phyloP scores from a whole-genome alignment of 2,113 vertebrate species.

The Ia io region DNA sequence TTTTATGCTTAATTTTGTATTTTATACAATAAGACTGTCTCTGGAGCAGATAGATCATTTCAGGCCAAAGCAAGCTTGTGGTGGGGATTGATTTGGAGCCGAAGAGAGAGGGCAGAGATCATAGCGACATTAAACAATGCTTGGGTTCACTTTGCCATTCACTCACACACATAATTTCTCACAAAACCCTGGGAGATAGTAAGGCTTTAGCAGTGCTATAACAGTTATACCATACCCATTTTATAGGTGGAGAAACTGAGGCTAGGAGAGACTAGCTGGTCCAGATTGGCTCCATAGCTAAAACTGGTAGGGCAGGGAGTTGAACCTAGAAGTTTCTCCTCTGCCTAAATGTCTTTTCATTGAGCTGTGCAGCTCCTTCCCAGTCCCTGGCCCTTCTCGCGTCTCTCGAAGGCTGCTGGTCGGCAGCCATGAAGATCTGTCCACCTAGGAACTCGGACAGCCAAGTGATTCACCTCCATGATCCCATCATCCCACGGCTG shows the following conservation, averaged over 20 bases:
- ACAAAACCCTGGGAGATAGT: neutral
- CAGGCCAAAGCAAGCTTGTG: neutral
- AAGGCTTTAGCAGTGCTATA: accelerated
- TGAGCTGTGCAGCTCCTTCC: neutral
- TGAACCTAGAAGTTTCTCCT: neutral
- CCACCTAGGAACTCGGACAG: neutral
- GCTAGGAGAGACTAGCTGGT: neutral
- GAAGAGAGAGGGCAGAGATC: neutral
- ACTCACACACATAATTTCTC: neutral
- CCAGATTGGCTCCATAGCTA: neutral
- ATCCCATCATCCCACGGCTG: neutral
- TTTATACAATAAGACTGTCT: neutral
- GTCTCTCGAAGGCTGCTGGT: neutral
- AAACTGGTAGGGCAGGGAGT: neutral
- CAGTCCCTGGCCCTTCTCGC: neutral
- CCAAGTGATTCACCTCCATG: neutral
- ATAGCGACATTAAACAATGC: neutral
- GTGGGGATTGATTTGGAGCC: neutral
- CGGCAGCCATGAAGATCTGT: neutral
- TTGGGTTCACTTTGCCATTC: neutral
- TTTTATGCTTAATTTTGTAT: neutral
- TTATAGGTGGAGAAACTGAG: neutral
- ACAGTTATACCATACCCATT: neutral
- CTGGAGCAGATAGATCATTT: neutral
- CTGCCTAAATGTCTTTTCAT: neutral